These are phyloP conservation scores for Silurus lanzhouensis DNA, from an alignment of 2,797 vertebrate genomes.

Conservation along the genomic window DNA sequence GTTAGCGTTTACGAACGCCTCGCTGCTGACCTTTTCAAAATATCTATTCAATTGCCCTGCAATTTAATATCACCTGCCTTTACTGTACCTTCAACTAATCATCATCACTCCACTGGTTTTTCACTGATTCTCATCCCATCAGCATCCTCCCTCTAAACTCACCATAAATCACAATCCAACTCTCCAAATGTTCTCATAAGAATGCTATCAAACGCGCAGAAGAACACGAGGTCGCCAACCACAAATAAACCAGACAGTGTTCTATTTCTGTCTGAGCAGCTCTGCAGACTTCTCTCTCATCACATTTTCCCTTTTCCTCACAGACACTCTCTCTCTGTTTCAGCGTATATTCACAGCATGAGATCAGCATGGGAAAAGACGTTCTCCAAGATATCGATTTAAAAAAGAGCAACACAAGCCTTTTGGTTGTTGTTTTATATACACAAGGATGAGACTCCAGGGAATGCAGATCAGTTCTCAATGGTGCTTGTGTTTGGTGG, in stretches of 20 bases:
- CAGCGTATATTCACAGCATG: neutral
- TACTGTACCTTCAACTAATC: neutral
- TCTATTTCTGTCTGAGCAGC: neutral
- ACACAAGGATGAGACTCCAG: neutral
- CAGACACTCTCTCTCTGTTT: neutral
- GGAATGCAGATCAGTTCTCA: neutral
- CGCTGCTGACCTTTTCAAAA: neutral
- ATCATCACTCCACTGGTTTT: neutral
- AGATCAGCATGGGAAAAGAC: neutral
- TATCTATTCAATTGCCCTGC: neutral
- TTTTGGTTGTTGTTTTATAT: neutral
- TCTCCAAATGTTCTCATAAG: neutral
- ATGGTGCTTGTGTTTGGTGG: neutral
- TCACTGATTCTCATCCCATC: neutral
- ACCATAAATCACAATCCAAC: neutral
- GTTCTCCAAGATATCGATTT: neutral
- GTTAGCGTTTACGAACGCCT: too few relatives aligned
- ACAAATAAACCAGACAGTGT: neutral
- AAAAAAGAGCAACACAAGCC: neutral
- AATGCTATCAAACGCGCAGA: neutral
- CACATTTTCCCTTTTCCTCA: neutral
- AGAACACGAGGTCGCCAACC: neutral
- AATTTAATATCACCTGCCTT: neutral
- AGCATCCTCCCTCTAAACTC: too few relatives aligned
- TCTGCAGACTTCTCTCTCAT: neutral